Evolutionary conservation across 2,888 invertebrate species (phyloP).

Genomic region (Bugulina stolonifera): DNA sequence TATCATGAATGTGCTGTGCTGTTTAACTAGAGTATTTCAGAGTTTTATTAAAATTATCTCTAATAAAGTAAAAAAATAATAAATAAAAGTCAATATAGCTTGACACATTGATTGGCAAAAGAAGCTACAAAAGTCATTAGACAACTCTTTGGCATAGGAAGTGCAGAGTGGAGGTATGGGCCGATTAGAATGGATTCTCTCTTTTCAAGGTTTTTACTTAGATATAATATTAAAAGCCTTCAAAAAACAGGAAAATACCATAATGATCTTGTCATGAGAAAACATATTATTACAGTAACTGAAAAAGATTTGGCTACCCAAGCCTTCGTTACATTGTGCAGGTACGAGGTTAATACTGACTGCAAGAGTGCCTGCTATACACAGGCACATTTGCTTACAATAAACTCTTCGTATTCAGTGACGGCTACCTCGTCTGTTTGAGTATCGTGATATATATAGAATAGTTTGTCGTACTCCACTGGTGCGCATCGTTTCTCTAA

Average conservation of each 20-base stretch:
- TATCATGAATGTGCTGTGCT: no score
- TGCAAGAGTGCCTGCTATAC: not conserved
- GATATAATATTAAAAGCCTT: no score
- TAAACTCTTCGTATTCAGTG: not conserved
- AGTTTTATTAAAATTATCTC: no score
- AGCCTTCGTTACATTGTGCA: not conserved
- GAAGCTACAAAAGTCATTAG: not conserved
- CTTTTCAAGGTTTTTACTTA: no score
- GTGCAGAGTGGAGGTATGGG: not conserved
- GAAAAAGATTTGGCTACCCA: not conserved
- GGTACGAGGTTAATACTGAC: no score
- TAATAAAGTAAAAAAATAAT: no score
- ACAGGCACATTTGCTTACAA: not conserved
- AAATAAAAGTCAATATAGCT: not conserved
- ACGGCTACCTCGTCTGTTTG: not conserved
- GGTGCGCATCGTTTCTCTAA: constrained; percentile 6
- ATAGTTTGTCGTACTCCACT: not conserved
- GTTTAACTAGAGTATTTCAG: no score
- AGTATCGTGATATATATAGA: not conserved
- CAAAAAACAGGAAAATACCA: not conserved
- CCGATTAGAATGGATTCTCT: not conserved
- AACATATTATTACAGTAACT: not conserved
- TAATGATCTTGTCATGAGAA: no score
- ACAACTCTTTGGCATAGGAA: constrained; percentile 19
- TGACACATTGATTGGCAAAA: constrained; percentile 9